Conservation (phyloP, 1,140 invertebrate species). For the Spodoptera litura region DNA sequence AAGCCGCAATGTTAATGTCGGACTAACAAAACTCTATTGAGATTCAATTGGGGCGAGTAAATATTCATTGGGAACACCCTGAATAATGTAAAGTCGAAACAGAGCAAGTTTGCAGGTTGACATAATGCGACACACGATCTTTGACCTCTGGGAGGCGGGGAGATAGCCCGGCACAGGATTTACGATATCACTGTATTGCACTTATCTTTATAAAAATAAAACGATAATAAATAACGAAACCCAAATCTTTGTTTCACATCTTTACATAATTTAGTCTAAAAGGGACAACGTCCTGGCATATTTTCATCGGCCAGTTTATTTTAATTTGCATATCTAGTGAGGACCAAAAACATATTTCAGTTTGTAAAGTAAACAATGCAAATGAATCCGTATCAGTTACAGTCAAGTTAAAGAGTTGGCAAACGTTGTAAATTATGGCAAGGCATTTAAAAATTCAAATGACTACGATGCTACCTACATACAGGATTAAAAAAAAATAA, state of each 20-base stretch:
- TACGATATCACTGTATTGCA: conserved; percentile 3
- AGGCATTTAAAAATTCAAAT: conserved; percentile 7
- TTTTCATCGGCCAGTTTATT: conserved; percentile 3
- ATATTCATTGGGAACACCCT: conserved; percentile 53
- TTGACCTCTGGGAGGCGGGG: conserved; percentile 5
- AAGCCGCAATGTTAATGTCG: conserved; percentile 41
- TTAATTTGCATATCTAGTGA: conserved; percentile 12
- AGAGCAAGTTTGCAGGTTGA: conserved; percentile 44
- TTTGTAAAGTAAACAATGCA: conserved; percentile 7
- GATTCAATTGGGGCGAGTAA: conserved; percentile 54
- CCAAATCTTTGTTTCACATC: neutral
- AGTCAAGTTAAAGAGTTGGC: conserved; percentile 16
- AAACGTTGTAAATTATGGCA: neutral
- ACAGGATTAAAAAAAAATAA: neutral
- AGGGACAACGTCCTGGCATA: neutral
- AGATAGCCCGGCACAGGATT: neutral
- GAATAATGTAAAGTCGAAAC: conserved; percentile 55
- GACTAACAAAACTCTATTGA: conserved; percentile 49
- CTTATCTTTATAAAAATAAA: conserved; percentile 6
- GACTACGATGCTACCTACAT: neutral
- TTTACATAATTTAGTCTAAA: conserved; percentile 7
- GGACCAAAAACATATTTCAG: conserved; percentile 17
- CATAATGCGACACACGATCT: conserved; percentile 48
- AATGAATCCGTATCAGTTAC: conserved; percentile 11
- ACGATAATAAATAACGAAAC: neutral